Conservation (phyloP, 2,797 vertebrate genomes). For the Miopithecus talapoin region DNA sequence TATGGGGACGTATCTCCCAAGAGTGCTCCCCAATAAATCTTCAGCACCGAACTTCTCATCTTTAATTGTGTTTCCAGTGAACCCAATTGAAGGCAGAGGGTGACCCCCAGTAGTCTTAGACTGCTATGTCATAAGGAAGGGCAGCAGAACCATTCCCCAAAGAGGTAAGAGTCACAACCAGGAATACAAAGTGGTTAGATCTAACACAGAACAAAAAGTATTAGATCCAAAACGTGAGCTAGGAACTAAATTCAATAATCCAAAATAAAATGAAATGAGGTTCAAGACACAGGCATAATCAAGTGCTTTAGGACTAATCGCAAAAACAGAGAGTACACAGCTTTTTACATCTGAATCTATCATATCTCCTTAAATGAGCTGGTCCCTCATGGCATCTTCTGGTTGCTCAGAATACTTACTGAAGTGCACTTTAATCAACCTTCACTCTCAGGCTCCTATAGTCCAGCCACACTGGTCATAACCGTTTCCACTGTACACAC, state of each 20-base stretch:
- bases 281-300: not conserved
- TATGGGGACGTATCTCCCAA: not conserved
- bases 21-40: not conserved
- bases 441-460: not conserved
- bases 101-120: not conserved
- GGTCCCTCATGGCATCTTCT: not conserved
- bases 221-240: not conserved
- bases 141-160: not conserved
- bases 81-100: not conserved
- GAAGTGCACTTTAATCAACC: not conserved
- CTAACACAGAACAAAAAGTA: not conserved
- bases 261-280: conserved; percentile 5
- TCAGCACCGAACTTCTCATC: not conserved
- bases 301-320: not conserved
- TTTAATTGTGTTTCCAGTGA: not conserved
- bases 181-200: not conserved
- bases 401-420: not conserved
- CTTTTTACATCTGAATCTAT: not conserved
- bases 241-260: not conserved
- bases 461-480: not conserved
- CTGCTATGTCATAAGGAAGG: not conserved
- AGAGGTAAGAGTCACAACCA: not conserved
- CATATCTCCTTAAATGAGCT: not conserved
- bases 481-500: not conserved
- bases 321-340: not conserved